These are phyloP conservation scores for Lampris incognitus DNA, from an alignment of 2,113 vertebrate genomes.

Conservation along the genomic window DNA sequence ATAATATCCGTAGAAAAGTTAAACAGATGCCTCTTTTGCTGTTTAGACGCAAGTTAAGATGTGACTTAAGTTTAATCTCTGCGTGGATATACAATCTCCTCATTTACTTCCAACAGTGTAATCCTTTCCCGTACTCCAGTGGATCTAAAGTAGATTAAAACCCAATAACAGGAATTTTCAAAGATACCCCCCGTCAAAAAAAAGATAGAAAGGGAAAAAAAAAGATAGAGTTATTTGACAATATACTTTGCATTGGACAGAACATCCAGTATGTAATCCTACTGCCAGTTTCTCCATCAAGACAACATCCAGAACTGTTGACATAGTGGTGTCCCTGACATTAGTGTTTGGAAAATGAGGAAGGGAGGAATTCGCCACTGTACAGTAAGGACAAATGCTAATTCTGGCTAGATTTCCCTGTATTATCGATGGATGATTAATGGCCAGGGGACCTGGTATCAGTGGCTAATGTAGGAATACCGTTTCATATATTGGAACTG, in stretches of 20 bases:
- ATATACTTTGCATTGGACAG: not conserved
- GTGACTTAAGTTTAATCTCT: no score
- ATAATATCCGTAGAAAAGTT: no score
- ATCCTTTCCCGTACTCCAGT: not conserved
- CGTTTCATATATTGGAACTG: constrained; percentile 15
- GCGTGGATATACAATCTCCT: no score
- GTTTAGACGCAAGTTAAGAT: no score
- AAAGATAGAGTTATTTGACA: not conserved
- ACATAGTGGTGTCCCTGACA: constrained; percentile 1
- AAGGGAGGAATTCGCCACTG: not conserved
- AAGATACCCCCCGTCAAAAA: not conserved
- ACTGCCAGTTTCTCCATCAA: not conserved
- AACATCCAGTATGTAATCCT: not conserved
- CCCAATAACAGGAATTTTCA: constrained; percentile 1
- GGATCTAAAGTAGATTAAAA: not conserved
- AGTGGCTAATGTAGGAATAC: not conserved
- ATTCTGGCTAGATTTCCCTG: constrained; percentile 38
- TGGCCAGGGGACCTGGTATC: constrained; percentile 8
- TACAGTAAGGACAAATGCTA: constrained; percentile 48
- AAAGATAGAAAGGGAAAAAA: not conserved
- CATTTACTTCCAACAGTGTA: not conserved
- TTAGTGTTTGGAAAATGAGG: constrained; percentile 2
- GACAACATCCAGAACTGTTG: constrained; percentile 25
- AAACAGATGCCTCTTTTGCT: no score
- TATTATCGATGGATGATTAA: constrained; percentile 55